A percentile compares a stretch with the other conserved stretches of the same genome.
phyloP scores from a whole-genome alignment of 2,888 invertebrate species.

The Sesia apiformis region DNA sequence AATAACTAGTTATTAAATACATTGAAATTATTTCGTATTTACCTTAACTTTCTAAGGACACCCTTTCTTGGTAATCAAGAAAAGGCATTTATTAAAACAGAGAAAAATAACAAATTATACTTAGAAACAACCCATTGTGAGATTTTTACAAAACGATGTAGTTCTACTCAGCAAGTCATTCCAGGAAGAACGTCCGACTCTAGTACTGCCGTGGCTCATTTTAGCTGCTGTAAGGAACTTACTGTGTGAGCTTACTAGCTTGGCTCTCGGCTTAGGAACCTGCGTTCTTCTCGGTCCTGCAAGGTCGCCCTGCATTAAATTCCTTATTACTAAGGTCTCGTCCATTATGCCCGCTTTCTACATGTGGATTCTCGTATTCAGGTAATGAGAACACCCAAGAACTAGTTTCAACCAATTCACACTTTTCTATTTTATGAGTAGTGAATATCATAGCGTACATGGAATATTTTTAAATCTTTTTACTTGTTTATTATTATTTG shows the following conservation, averaged over 20 bases:
- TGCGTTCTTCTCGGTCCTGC: slow-evolving; percentile 61
- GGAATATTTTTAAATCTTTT: neutral
- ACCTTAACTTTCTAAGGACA: too few relatives aligned
- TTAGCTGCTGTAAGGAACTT: slow-evolving; percentile 62
- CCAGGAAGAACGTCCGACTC: slow-evolving; percentile 65
- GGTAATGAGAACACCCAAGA: slow-evolving; percentile 25
- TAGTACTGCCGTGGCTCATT: slow-evolving; percentile 70
- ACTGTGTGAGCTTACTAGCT: slow-evolving; percentile 55
- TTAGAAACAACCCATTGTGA: too few relatives aligned
- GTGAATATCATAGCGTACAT: neutral
- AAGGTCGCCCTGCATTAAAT: slow-evolving; percentile 60
- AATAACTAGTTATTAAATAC: too few relatives aligned
- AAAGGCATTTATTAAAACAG: too few relatives aligned
- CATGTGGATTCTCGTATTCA: slow-evolving; percentile 64
- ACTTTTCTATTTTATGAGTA: neutral
- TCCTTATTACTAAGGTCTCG: slow-evolving; percentile 55
- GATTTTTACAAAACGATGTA: too few relatives aligned
- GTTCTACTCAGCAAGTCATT: neutral
- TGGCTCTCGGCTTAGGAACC: slow-evolving; percentile 59
- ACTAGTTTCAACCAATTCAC: neutral
- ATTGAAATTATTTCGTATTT: too few relatives aligned
- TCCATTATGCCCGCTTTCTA: slow-evolving; percentile 64
- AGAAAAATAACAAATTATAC: too few relatives aligned
- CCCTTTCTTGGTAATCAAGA: too few relatives aligned
- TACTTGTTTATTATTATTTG: too few relatives aligned